phyloP scores from a whole-genome alignment of 2,113 vertebrate species.

The Gallinago paraguaiae region DNA sequence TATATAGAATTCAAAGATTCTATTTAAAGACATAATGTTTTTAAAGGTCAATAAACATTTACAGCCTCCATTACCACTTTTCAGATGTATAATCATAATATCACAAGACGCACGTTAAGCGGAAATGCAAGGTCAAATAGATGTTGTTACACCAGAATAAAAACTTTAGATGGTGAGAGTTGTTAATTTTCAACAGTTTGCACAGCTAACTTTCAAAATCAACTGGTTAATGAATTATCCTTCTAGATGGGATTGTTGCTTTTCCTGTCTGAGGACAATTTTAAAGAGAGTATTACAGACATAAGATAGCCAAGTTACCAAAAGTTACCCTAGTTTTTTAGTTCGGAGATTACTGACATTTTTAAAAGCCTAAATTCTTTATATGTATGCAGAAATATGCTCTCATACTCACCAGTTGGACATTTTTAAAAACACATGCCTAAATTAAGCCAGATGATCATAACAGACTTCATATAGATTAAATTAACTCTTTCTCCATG shows the following conservation, averaged over 20 bases:
- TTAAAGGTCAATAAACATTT: background rate
- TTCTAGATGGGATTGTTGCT: background rate
- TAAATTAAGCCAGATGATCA: background rate
- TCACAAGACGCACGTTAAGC: background rate
- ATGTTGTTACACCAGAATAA: background rate
- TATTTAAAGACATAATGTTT: background rate
- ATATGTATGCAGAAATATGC: background rate
- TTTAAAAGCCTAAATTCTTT: background rate
- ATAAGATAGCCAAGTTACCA: background rate
- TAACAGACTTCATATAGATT: background rate
- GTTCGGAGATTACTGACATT: background rate
- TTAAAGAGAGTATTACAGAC: background rate
- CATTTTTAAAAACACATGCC: background rate
- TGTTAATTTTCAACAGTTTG: constrained; percentile 52
- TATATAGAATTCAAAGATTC: background rate
- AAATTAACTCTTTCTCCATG: background rate
- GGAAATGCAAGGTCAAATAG: background rate
- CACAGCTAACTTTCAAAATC: constrained; percentile 7
- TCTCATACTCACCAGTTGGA: background rate
- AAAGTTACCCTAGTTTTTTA: accelerated
- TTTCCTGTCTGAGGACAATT: background rate
- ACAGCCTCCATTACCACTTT: background rate
- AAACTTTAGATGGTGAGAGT: background rate
- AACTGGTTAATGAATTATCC: constrained; percentile 31
- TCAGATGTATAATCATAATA: background rate